Conservation (phyloP, 2,113 vertebrate species). For the Potamarius usumacintae region DNA sequence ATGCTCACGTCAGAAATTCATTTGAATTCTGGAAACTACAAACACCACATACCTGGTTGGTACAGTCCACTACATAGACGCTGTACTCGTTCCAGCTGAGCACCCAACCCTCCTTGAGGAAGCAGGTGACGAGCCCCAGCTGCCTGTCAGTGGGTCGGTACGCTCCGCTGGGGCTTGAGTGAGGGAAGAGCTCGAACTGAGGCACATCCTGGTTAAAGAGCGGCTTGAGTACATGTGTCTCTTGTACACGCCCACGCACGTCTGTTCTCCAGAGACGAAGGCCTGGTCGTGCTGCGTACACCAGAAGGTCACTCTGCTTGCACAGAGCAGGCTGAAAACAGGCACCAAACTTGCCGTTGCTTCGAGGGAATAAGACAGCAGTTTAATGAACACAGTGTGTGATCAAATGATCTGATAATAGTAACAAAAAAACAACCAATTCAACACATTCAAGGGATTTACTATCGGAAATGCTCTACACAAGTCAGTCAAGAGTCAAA, state of each 20-base stretch:
- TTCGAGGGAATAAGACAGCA: slow-evolving; percentile 53
- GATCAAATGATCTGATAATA: background rate
- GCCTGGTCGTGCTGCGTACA: slow-evolving; percentile 88
- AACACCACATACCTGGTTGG: slow-evolving; percentile 77
- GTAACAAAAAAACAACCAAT: background rate
- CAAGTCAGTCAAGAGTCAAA: background rate
- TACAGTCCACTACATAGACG: slow-evolving; percentile 86
- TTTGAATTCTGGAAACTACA: background rate
- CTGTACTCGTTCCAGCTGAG: slow-evolving; percentile 97
- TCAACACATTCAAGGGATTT: background rate
- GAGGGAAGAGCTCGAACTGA: slow-evolving; percentile 87
- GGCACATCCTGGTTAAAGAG: slow-evolving; percentile 82
- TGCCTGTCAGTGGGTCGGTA: slow-evolving; percentile 80
- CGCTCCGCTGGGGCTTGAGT: slow-evolving; percentile 70
- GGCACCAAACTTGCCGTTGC: slow-evolving; percentile 91
- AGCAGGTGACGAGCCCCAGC: slow-evolving; percentile 86
- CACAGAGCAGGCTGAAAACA: slow-evolving; percentile 94
- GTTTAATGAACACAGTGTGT: background rate
- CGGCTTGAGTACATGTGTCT: slow-evolving; percentile 85
- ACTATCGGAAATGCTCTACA: background rate
- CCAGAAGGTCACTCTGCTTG: slow-evolving; percentile 89
- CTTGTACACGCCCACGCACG: slow-evolving; percentile 83
- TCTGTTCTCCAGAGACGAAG: slow-evolving; percentile 93
- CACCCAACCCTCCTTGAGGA: slow-evolving; percentile 88
- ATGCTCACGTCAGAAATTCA: background rate